Evolutionary conservation across 2,113 vertebrate species (phyloP).

Genomic region (Tursiops truncatus): DNA sequence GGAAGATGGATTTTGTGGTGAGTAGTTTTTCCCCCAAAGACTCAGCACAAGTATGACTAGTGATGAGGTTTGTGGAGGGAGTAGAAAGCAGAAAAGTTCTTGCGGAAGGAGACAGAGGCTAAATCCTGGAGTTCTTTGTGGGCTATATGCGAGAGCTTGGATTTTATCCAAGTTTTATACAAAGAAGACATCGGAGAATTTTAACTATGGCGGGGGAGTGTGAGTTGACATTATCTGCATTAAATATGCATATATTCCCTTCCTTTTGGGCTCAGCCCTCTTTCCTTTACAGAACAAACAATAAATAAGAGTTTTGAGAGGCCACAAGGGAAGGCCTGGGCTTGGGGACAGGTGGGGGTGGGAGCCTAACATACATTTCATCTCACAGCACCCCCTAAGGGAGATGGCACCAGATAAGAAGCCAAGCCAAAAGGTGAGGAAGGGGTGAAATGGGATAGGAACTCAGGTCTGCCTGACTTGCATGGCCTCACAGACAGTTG

Average conservation of each 20-base stretch:
- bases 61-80: not conserved
- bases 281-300: conserved; percentile 5
- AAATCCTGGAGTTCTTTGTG: not conserved
- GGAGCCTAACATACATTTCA: not conserved
- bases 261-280: not conserved
- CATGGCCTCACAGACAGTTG: not conserved
- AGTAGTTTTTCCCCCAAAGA: not conserved
- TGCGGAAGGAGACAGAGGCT: not conserved
- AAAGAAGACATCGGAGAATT: conserved; percentile 34
- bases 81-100: not conserved
- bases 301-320: not conserved
- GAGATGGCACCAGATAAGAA: not conserved
- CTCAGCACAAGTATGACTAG: not conserved
- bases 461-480: not conserved
- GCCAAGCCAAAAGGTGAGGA: not conserved
- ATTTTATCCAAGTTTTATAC: conserved; percentile 10
- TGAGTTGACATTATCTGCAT: not conserved
- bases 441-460: not conserved
- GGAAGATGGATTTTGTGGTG: conserved; percentile 29
- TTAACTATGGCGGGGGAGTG: not conserved
- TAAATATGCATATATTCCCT: not conserved
- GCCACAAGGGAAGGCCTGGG: not conserved
- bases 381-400: not conserved
- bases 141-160: not conserved
- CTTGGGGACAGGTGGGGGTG: not conserved